Base-by-base conservation (phyloP, 2,888 invertebrate genomes). In the Noctua comes region DNA sequence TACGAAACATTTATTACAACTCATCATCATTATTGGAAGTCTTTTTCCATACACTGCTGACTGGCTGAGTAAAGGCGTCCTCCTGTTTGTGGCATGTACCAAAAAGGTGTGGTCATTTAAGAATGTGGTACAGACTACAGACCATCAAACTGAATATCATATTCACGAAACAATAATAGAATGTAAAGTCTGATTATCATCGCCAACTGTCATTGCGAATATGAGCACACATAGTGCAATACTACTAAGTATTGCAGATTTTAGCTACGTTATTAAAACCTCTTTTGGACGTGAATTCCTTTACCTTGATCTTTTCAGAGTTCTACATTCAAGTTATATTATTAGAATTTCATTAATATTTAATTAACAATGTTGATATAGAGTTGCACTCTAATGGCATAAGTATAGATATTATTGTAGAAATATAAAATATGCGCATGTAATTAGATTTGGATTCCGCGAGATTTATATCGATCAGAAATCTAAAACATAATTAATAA, bases 291-390 rank as follows among this genome's bases (percentile, higher is more conserved):
- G 18, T 36, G n/a, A 31, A 57, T 36, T 72, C 46, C n/a, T 43
- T 36, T 21, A 73, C 59, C 73, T 75, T 73, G 59, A 73, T 46
- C 73, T 46, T 71, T 6, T 59, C 1, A 16, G 31, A 73, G n/a
- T 13, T 46, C 8, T 48, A 21, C 43, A 65, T 65, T 54, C 16
- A 54, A 43, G 8, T 65, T 43, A 27, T 64, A 10, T 43, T 40
- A 40, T 40, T 36, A 36, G 36, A 40, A 46, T 72, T 75, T 73
- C 3, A 73, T 73, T 43, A 51, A 27, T 54, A 64, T 76, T 62
- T 5, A 24, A 51, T 24, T 10, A 11, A 31, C 21, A 24, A 21
- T 73, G 16, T n/a, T 2, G 18, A 43, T 24, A 2, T 24, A 65
- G 16, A 43, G 31, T 11, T 64, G 5, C 21, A 27, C 13, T 43